phyloP scores from a whole-genome alignment of 2,113 vertebrate genomes.

The Thymallus thymallus region DNA sequence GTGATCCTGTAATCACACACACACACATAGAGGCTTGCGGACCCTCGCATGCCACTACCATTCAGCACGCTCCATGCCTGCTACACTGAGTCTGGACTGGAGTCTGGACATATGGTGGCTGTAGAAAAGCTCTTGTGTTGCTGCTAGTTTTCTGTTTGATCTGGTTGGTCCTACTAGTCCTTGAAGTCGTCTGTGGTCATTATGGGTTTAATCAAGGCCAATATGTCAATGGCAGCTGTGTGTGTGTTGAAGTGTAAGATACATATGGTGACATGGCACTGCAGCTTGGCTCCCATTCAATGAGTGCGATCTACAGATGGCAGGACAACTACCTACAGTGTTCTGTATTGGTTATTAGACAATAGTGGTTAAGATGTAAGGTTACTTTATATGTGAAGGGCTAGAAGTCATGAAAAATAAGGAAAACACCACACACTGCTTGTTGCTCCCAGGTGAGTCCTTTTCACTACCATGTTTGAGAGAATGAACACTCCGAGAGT shows the following conservation, averaged over 20 bases:
- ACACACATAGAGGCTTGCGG: not conserved
- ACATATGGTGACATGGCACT: slow-evolving; percentile 23
- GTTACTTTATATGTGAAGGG: no score
- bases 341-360: no score
- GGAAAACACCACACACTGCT: no score
- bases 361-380: no score
- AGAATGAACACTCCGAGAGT: slow-evolving; percentile 9
- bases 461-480: not conserved
- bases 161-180: slow-evolving; percentile 7
- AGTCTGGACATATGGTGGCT: slow-evolving; percentile 31
- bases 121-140: slow-evolving; percentile 11
- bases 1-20: no score
- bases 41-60: slow-evolving; percentile 26
- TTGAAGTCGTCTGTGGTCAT: slow-evolving; percentile 11
- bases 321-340: no score
- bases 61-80: slow-evolving; percentile 16
- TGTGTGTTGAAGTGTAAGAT: not conserved
- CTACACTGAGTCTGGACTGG: not conserved
- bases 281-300: slow-evolving; percentile 21
- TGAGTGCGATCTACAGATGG: not conserved
- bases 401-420: no score
- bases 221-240: no score
- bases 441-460: no score
- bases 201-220: slow-evolving; percentile 32
- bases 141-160: slow-evolving; percentile 13